Base-by-base conservation (phyloP, 2,113 vertebrate species). In the Cairina moschata region DNA sequence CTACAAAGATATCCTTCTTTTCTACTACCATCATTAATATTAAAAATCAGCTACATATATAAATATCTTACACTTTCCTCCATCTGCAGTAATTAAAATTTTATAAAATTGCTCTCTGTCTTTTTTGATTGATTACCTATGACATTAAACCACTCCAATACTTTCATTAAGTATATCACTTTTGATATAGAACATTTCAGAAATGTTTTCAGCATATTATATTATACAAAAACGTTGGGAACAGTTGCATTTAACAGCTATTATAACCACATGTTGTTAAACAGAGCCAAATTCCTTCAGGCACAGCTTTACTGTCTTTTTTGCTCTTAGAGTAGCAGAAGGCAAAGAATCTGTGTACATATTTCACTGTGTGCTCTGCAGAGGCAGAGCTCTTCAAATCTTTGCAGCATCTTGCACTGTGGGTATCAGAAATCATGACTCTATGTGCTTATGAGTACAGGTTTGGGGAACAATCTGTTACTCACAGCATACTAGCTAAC, bases 31-130 rank as follows among this genome's bases (percentile, higher is more conserved):
- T 32, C 26, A 77, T 90, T 85, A 91, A 91, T 74, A 85, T 54
- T 83, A 66, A 46, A 93, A 91, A 7, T 44, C 75, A 81, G 29
- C 8, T 82, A 68, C 13, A 32, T 80, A 55, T 17, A 86, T 78
- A 86, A 76, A 82, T 89, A 76, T 65, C 78, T 84, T 81, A 71
- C 62, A 56, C 40, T 73, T 91, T 79, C 88, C 86, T 85, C 42
- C 29, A 76, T 59, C 83, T 66, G 60, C 1, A 0, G 23, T 46
- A 83, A 91, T 91, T 94, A 89, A 87, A 94, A 46, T 52, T 92
- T 72, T 82, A 87, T 84, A 92, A 86, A 96, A 82, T 92, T 91
- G 20, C 11, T 87, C 34, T 68, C 62, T 74, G 73, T 82, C 67
- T 94, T 77, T 78, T 69, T 80, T 0, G 0, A 69, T 90, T 75